phyloP scores from a whole-genome alignment of 1,140 invertebrate genomes.

The Phenacoccus solenopsis region DNA sequence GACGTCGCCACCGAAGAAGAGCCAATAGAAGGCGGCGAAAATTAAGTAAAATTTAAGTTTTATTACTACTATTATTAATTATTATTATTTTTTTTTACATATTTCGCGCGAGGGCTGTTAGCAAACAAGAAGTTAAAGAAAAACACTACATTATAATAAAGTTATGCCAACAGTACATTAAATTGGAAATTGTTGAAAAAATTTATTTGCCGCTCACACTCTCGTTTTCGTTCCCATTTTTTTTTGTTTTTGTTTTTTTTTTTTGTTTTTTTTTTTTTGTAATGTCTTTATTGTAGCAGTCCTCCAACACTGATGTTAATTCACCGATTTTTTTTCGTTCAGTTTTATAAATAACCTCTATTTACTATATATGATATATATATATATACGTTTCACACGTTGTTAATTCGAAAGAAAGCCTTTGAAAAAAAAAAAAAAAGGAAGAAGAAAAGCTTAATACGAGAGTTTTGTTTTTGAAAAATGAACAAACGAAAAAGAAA shows the following conservation, averaged over 20 bases:
- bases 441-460: too few relatives aligned
- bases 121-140: not conserved
- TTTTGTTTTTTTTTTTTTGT: not conserved
- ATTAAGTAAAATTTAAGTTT: slow-evolving; percentile 17
- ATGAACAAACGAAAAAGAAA: too few relatives aligned
- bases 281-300: not conserved
- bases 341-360: not conserved
- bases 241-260: not conserved
- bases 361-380: not conserved
- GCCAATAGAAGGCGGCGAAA: slow-evolving; percentile 52
- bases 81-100: slow-evolving; percentile 14
- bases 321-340: not conserved
- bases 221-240: not conserved
- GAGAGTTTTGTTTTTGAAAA: too few relatives aligned
- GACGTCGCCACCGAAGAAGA: slow-evolving; percentile 92
- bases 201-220: not conserved
- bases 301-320: not conserved
- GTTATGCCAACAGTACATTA: not conserved
- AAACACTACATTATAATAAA: not conserved
- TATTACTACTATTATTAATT: slow-evolving; percentile 16
- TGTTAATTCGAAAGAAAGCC: not conserved
- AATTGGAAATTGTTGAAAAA: not conserved
- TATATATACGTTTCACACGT: not conserved
- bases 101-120: slow-evolving; percentile 16
- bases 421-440: too few relatives aligned